Evolutionary conservation across 2,888 invertebrate genomes (phyloP), one percentile per base, ranked within the genome.

Genomic region (Autographa gamma): DNA sequence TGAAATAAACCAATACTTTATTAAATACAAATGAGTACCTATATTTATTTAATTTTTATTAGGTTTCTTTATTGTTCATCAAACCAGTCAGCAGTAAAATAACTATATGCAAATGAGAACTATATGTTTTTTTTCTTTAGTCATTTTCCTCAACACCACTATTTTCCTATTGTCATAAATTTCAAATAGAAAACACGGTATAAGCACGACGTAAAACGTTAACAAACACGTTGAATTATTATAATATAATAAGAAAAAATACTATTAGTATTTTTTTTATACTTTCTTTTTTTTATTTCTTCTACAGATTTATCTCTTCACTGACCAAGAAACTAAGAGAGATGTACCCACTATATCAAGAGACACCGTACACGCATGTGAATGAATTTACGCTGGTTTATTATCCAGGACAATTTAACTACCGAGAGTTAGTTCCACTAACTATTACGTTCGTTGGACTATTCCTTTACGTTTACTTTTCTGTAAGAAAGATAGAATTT

Each of bases 401-500:
- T 91, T 99, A 98, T 93, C 98, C 99, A 13, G 98, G 98, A 66
- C 98, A 98, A 90, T 98, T 98, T 80, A 98, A 98, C 88, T 97
- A 98, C 84, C 97, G 97, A 86, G 98, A 98, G 88, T 97, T 98
- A 70, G 96, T 99, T 38, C 99, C 99, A 0, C 94, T 99, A 11
- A 96, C 97, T 31, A 97, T 98, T 73, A 97, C 98, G 1, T 99
- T 99, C 88, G 93, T 98, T 3, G 96, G 98, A 18, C 95, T 99
- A 41, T 99, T 99, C 89, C 95, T 98, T 32, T 99, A 99, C 89
- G 97, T 99, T 41, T 99, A 99, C 89, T 99, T 99, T 91, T 99
- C 99, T 32, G 98, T 99, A 48, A 96, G 99, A 81, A 99, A 99
- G 96, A 99, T 99, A 74, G 99, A 99, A 91, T 97, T 98, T 88